phyloP scores from a whole-genome alignment of 2,888 invertebrate genomes.

The Caenorhabditis sp. region DNA sequence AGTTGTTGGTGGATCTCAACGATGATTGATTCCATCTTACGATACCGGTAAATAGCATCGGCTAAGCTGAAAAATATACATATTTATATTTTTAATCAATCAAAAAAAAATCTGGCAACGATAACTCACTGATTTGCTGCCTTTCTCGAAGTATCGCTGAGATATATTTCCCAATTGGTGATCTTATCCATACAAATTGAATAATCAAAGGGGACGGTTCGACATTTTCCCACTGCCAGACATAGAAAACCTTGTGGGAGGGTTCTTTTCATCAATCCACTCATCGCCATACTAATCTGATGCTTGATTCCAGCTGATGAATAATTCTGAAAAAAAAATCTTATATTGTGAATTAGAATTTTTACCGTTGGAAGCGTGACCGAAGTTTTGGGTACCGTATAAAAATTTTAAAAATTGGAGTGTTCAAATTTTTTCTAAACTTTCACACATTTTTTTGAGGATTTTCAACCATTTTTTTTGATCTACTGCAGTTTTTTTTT shows the following conservation, averaged over 20 bases:
- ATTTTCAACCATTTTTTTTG: too few relatives aligned
- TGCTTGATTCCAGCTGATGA: slow-evolving; percentile 22
- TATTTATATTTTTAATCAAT: neutral
- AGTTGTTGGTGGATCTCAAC: slow-evolving; percentile 32
- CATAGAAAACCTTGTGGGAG: slow-evolving; percentile 30
- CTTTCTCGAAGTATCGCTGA: slow-evolving; percentile 27
- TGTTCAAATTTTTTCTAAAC: too few relatives aligned
- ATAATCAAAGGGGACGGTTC: slow-evolving; percentile 21
- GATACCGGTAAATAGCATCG: slow-evolving; percentile 28
- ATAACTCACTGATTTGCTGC: slow-evolving; percentile 24
- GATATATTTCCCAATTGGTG: slow-evolving; percentile 21
- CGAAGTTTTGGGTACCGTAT: too few relatives aligned
- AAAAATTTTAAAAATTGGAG: too few relatives aligned
- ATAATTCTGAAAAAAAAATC: slow-evolving; percentile 10
- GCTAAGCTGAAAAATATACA: slow-evolving; percentile 13
- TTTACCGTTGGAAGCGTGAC: neutral
- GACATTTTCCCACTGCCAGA: slow-evolving; percentile 32
- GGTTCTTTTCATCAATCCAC: slow-evolving; percentile 12
- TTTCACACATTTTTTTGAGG: too few relatives aligned
- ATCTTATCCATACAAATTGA: slow-evolving; percentile 21
- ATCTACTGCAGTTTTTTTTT: too few relatives aligned
- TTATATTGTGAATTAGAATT: neutral
- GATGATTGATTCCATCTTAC: slow-evolving; percentile 18
- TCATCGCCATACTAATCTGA: slow-evolving; percentile 10
- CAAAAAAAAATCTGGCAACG: too few relatives aligned